A percentile compares a stretch with the other conserved stretches of the same genome.
Conservation (phyloP, 35 echinoderm and acorn worm species). For the Eucidaris tribuloides region DNA sequence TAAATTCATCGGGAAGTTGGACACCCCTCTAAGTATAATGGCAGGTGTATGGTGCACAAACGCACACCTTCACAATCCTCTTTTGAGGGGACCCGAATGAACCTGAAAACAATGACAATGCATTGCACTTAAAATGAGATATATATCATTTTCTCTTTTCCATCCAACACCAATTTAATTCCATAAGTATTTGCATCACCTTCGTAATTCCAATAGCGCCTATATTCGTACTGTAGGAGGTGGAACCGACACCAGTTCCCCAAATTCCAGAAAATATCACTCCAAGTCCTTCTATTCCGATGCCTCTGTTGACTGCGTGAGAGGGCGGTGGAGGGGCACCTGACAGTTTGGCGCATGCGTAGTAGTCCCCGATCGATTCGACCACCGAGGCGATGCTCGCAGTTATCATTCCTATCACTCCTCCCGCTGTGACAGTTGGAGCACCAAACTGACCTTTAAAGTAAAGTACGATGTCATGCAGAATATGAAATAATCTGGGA, state of each 20-base stretch:
- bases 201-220: slow-evolving; percentile 56
- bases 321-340: slow-evolving; percentile 44
- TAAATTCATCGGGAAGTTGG: no score
- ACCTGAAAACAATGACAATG: no score
- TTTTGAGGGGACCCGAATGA: no score
- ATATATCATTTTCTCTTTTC: no score
- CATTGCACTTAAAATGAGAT: no score
- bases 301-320: slow-evolving; percentile 62
- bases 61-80: no score
- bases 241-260: slow-evolving; percentile 41
- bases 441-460: slow-evolving; percentile 3
- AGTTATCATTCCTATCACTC: not conserved
- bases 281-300: slow-evolving; percentile 54
- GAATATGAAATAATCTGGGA: no score
- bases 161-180: no score
- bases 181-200: not conserved
- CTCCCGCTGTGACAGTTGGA: not conserved
- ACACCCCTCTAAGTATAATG: no score
- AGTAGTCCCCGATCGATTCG: slow-evolving; percentile 40
- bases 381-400: not conserved
- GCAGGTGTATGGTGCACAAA: no score
- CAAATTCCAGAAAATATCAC: slow-evolving; percentile 49
- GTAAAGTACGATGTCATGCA: not conserved
- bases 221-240: slow-evolving; percentile 58
- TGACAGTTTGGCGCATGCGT: slow-evolving; percentile 48